Evolutionary conservation across 2,113 vertebrate species (phyloP).

Genomic region (Callionymus lyra): DNA sequence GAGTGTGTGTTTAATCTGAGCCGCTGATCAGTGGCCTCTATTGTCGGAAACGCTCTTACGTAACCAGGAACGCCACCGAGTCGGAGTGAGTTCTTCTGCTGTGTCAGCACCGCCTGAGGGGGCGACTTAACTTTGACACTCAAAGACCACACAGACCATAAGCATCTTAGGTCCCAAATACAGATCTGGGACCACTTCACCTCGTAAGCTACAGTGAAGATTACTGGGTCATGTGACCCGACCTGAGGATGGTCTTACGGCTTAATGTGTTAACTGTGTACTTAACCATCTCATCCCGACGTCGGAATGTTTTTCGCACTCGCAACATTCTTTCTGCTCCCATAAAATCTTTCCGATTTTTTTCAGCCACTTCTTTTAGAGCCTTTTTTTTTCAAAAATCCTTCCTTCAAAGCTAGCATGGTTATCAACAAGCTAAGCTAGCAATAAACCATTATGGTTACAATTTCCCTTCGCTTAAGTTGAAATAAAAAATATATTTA

Average conservation of each 20-base stretch:
- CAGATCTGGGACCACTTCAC: conserved; percentile 45
- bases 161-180: conserved; percentile 42
- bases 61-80: conserved; percentile 4
- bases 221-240: conserved; percentile 47
- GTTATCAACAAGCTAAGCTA: no score
- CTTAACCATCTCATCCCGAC: conserved; percentile 14
- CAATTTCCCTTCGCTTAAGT: no score
- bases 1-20: no score
- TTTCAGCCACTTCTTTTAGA: no score
- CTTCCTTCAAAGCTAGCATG: no score
- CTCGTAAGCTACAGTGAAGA: conserved; percentile 35
- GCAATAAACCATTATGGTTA: no score
- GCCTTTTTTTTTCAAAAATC: no score
- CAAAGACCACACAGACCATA: conserved; percentile 24
- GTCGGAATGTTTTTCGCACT: not conserved
- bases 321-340: not conserved
- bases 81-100: no score
- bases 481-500: no score
- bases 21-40: conserved; percentile 2
- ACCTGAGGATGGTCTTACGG: conserved; percentile 30
- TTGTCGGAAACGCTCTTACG: conserved; percentile 10
- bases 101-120: not conserved
- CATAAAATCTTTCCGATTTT: no score
- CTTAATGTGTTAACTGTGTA: conserved; percentile 20
- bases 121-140: conserved; percentile 7